A percentile compares a stretch with the other conserved stretches of the same genome.
Evolutionary conservation across 2,888 invertebrate genomes (phyloP).

Genomic region (Philopedon plagiatum): DNA sequence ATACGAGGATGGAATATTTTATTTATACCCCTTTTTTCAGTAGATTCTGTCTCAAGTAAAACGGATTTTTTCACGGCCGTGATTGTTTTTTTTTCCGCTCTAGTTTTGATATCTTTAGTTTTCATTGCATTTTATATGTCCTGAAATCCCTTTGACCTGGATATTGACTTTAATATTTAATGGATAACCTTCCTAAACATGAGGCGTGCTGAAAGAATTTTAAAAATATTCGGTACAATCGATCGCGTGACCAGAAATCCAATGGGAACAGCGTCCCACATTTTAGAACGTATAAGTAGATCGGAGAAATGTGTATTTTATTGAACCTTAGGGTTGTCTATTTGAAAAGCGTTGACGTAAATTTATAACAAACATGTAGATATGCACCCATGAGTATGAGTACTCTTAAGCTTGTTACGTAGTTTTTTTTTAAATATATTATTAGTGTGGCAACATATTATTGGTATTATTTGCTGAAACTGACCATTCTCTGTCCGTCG

Average conservation of each 20-base stretch:
- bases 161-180: not conserved
- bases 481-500: not conserved
- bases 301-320: too few species aligned
- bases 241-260: not conserved
- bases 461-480: too few species aligned
- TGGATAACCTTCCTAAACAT: conserved; percentile 1
- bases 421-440: too few species aligned
- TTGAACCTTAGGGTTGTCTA: too few species aligned
- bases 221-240: conserved; percentile 2
- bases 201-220: not conserved
- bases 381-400: too few species aligned
- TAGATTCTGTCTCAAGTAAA: too few species aligned
- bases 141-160: not conserved
- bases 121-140: not conserved
- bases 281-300: not conserved
- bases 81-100: not conserved
- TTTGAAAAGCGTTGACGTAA: too few species aligned
- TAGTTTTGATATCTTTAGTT: not conserved
- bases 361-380: too few species aligned
- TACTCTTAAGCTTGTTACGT: too few species aligned
- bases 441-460: too few species aligned
- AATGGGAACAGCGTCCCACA: not conserved
- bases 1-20: too few species aligned
- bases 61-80: not conserved
- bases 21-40: too few species aligned